Base-by-base conservation (phyloP, 2,888 invertebrate species). In the Rhagium mordax region DNA sequence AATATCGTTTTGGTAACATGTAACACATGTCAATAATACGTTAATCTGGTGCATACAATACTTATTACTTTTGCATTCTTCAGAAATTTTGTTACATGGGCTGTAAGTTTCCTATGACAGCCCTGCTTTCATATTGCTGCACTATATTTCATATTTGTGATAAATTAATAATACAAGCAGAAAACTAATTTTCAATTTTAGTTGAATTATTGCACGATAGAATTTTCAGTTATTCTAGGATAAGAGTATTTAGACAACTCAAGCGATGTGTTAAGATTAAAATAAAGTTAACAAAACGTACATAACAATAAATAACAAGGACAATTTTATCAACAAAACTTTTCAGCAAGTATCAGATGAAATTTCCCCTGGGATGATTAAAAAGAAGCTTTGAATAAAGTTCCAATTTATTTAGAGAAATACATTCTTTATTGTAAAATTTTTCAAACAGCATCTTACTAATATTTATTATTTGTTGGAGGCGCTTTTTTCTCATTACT, bases 321-420 rank as follows among this genome's bases (percentile, higher is more conserved):
- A 64, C 64, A 64, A 64, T 49, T 51, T 24, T 49, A 64, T 49
- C 27, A 64, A 64, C 62, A 21, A 62, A 62, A 47, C 49, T 41
- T 64, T 64, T 16, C 64, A 49, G 27, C 49, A 51, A 64, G 24
- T 21, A 64, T 27, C 64, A 64, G 47, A 64, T 49, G 49, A 27
- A 64, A 64, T 64, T 64, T 64, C 64, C 64, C 64, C 3, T n/a
- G 49, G 49, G 64, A 29, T 18, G 49, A 64, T 51, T 51, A 64
- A 64, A 51, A 64, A 15, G 4, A 21, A 27, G 64, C 49, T 64
- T 27, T 64, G 64, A 64, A 51, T 64, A 41, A 47, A 27, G n/a
- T 57, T 57, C 29, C 57, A 29, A 57, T 57, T 57, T 57, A 57
- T 57, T 57, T 57, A 27, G 33, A 55, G 20, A 21, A 55, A 55